phyloP scores from a whole-genome alignment of 2,113 vertebrate genomes.

The Clarias macrocephalus region DNA sequence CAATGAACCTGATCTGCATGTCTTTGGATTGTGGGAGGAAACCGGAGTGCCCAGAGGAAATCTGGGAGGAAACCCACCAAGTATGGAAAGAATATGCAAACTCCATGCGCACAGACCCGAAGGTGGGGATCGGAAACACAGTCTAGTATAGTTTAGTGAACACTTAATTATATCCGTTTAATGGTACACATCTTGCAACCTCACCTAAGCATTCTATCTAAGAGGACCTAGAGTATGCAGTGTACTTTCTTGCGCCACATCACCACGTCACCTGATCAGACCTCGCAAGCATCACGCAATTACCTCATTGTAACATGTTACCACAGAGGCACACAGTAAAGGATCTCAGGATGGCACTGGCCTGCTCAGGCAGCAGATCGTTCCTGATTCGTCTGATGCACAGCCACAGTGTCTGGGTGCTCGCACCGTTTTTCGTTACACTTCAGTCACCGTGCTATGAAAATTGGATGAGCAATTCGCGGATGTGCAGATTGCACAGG shows the following conservation, averaged over 20 bases:
- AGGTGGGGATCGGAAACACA: too few relatives aligned
- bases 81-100: too few relatives aligned
- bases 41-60: too few relatives aligned
- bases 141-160: not conserved
- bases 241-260: not conserved
- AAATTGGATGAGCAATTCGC: not conserved
- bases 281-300: not conserved
- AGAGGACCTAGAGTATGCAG: not conserved
- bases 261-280: not conserved
- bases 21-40: too few relatives aligned
- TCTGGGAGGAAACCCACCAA: too few relatives aligned
- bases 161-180: not conserved
- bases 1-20: too few relatives aligned
- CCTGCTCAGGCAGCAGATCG: not conserved
- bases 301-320: not conserved
- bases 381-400: not conserved
- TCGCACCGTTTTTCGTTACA: not conserved
- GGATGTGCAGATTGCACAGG: not conserved
- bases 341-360: conserved; percentile 6
- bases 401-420: not conserved
- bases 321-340: not conserved
- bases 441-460: not conserved
- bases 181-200: not conserved
- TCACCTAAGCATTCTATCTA: not conserved
- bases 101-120: too few relatives aligned